These are phyloP conservation scores for Drosophila nigricruria DNA, from an alignment of 2,888 invertebrate species.

Conservation along the genomic window DNA sequence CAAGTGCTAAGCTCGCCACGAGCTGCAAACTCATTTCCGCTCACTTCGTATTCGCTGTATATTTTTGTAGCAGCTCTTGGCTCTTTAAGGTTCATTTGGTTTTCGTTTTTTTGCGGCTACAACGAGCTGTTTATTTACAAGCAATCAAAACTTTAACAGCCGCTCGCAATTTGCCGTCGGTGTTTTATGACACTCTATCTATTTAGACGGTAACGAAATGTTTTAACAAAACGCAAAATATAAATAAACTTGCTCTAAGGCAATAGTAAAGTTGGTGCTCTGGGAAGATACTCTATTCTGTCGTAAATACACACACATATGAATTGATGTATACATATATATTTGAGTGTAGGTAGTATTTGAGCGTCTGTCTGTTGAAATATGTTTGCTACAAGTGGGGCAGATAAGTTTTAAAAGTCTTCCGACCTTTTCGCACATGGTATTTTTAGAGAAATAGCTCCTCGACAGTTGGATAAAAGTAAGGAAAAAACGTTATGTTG, in stretches of 20 bases:
- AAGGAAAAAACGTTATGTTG: neutral
- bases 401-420: neutral
- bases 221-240: slow-evolving; percentile 21
- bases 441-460: neutral
- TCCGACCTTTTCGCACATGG: neutral
- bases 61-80: slow-evolving; percentile 8
- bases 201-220: slow-evolving; percentile 21
- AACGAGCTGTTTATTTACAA: slow-evolving; percentile 69
- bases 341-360: neutral
- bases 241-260: slow-evolving; percentile 26
- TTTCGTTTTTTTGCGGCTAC: slow-evolving; percentile 40
- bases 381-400: neutral
- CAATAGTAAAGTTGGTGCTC: neutral
- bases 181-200: slow-evolving; percentile 44
- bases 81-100: slow-evolving; percentile 62
- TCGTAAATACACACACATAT: neutral
- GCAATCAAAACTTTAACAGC: slow-evolving; percentile 73
- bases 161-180: slow-evolving; percentile 33
- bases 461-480: neutral
- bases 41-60: slow-evolving; percentile 5
- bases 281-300: neutral
- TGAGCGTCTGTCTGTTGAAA: neutral
- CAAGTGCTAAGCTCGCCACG: slow-evolving; percentile 78
- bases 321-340: neutral
- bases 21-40: slow-evolving; percentile 79